Percentiles rank a stretch among this genome's conserved stretches.
Evolutionary conservation across 2,888 invertebrate species (phyloP).

Genomic region (Nymphalis urticae): DNA sequence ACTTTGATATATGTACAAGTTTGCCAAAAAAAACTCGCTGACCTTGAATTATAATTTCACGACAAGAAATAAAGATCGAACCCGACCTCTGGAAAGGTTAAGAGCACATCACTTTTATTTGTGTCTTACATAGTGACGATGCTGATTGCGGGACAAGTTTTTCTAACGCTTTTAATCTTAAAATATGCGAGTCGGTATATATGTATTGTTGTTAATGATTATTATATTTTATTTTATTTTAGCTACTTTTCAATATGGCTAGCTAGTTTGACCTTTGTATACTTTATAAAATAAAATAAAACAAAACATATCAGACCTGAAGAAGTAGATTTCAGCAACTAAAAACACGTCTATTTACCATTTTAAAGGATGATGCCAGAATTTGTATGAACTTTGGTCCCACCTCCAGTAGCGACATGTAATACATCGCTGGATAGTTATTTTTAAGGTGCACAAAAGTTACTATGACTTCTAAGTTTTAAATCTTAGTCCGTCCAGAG

Average conservation of each 20-base stretch:
- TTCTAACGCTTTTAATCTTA: constrained; percentile 40
- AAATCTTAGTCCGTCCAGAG: too few relatives aligned
- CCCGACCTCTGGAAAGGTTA: constrained; percentile 75
- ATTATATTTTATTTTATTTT: constrained; percentile 40
- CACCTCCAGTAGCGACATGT: too few relatives aligned
- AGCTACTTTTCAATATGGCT: constrained; percentile 31
- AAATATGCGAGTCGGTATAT: constrained; percentile 42
- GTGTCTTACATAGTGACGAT: constrained; percentile 54
- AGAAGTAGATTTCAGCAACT: not conserved
- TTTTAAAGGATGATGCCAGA: too few relatives aligned
- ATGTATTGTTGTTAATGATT: constrained; percentile 38
- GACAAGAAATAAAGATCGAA: constrained; percentile 64
- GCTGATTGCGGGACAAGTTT: constrained; percentile 51
- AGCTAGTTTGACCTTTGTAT: constrained; percentile 39
- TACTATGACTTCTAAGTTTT: too few relatives aligned
- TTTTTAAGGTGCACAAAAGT: too few relatives aligned
- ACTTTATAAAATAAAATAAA: constrained; percentile 2
- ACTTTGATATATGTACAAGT: constrained; percentile 21
- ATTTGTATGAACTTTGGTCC: too few relatives aligned
- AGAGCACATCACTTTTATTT: constrained; percentile 75
- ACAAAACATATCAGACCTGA: not conserved
- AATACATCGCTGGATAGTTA: too few relatives aligned
- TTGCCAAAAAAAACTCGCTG: constrained; percentile 47
- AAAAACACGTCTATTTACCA: too few relatives aligned
- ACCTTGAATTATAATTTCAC: constrained; percentile 75